Conservation (phyloP, 1,140 invertebrate species). For the Elymnias hypermnestra region DNA sequence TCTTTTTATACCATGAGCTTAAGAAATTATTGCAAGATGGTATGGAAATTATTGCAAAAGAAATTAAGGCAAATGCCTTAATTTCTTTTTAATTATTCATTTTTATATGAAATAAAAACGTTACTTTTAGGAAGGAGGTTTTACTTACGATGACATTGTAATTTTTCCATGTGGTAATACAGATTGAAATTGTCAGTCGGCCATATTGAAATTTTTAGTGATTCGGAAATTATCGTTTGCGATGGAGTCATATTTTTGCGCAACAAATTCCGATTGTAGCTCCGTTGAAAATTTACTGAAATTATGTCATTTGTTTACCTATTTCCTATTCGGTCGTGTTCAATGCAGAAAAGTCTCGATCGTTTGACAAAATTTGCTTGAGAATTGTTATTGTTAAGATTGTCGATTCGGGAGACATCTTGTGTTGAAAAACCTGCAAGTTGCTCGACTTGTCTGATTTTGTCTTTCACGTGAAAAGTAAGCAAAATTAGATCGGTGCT, state of each 20-base stretch:
- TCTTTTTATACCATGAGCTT: no score
- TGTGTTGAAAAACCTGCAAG: slow-evolving; percentile 65
- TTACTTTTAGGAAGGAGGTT: no score
- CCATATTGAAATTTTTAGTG: slow-evolving; percentile 71
- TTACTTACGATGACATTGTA: no score
- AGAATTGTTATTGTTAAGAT: slow-evolving; percentile 54
- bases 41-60: no score
- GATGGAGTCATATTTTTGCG: slow-evolving; percentile 75
- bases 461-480: slow-evolving; percentile 66
- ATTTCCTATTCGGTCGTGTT: slow-evolving; percentile 62
- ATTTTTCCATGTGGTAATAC: slow-evolving; percentile 33
- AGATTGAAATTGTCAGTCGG: slow-evolving; percentile 24
- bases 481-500: slow-evolving; percentile 60
- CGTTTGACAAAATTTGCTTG: slow-evolving; percentile 71
- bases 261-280: slow-evolving; percentile 65
- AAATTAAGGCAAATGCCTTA: no score
- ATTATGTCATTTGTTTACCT: slow-evolving; percentile 68
- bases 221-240: slow-evolving; percentile 72
- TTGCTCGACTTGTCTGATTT: slow-evolving; percentile 52
- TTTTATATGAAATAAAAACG: no score
- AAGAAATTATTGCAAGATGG: no score
- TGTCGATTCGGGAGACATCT: slow-evolving; percentile 73
- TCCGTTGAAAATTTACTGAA: slow-evolving; percentile 66
- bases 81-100: no score
- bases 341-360: slow-evolving; percentile 67